These are phyloP conservation scores for Thera britannica DNA, from an alignment of 2,888 invertebrate genomes.

Conservation along the genomic window DNA sequence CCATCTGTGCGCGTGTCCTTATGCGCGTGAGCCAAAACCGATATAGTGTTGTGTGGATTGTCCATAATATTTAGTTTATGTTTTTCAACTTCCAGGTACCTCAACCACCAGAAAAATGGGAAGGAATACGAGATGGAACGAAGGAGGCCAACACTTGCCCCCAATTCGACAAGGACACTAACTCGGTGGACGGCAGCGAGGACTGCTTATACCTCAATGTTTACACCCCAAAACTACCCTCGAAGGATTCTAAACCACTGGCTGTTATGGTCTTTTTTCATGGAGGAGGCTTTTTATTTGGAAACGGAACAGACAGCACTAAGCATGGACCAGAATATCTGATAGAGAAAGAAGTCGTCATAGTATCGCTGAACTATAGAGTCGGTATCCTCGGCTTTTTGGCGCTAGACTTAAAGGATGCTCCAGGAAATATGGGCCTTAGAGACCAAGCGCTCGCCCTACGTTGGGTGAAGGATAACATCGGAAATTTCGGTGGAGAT, in stretches of 20 bases:
- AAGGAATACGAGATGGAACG: conserved; percentile 86
- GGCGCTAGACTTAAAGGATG: conserved; percentile 68
- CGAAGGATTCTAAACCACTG: conserved; percentile 40
- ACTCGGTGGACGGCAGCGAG: conserved; percentile 81
- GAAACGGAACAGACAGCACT: conserved; percentile 70
- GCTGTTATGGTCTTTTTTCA: conserved; percentile 80
- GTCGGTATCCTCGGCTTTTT: conserved; percentile 77
- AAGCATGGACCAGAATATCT: conserved; percentile 74
- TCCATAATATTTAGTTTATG: neutral
- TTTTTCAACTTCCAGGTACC: conserved; percentile 61
- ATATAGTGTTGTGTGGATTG: too few relatives aligned
- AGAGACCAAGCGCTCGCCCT: conserved; percentile 82
- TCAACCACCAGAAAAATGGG: conserved; percentile 77
- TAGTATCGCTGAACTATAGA: conserved; percentile 76
- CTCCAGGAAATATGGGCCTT: conserved; percentile 79
- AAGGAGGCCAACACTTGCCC: conserved; percentile 86
- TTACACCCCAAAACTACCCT: conserved; percentile 82
- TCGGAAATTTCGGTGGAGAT: conserved; percentile 77
- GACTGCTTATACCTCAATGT: conserved; percentile 89
- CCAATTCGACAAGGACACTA: conserved; percentile 84
- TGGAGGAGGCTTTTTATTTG: conserved; percentile 77
- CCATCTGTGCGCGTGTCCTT: too few relatives aligned
- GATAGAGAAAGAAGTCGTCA: conserved; percentile 69
- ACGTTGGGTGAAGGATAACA: conserved; percentile 81
- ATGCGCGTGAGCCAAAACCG: too few relatives aligned